phyloP scores from a whole-genome alignment of 2,888 invertebrate genomes.

The Polietes domitor region DNA sequence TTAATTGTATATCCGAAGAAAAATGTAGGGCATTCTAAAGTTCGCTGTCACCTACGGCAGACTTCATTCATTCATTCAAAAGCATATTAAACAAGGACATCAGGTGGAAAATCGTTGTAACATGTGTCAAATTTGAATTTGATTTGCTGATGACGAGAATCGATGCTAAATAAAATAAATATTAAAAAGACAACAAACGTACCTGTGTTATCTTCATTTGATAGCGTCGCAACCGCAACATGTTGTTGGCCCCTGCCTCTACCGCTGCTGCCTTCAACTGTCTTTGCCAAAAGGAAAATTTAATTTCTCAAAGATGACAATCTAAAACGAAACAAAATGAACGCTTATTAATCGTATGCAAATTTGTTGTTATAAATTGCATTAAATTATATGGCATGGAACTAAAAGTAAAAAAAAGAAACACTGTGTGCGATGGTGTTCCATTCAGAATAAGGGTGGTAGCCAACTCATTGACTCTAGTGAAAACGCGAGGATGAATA shows the following conservation, averaged over 20 bases:
- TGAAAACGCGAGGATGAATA: not conserved
- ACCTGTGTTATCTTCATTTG: conserved; percentile 51
- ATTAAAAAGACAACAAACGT: conserved; percentile 39
- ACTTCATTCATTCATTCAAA: not conserved
- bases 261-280: not conserved
- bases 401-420: not conserved
- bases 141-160: conserved; percentile 48
- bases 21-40: not conserved
- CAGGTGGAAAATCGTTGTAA: conserved; percentile 57
- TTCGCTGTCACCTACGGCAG: not conserved
- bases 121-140: conserved; percentile 63
- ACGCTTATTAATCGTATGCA: conserved; percentile 44
- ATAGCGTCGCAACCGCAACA: conserved; percentile 39
- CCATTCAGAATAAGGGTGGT: not conserved
- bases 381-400: not conserved
- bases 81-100: conserved; percentile 34
- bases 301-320: conserved; percentile 40
- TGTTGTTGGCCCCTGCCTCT: conserved; percentile 5
- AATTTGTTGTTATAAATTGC: conserved; percentile 27
- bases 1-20: too few species aligned
- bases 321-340: conserved; percentile 32
- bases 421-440: not conserved
- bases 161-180: conserved; percentile 48
- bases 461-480: too few species aligned
- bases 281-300: not conserved